Evolutionary conservation across 1,140 invertebrate genomes (phyloP).

Genomic region (Drosophila miranda): DNA sequence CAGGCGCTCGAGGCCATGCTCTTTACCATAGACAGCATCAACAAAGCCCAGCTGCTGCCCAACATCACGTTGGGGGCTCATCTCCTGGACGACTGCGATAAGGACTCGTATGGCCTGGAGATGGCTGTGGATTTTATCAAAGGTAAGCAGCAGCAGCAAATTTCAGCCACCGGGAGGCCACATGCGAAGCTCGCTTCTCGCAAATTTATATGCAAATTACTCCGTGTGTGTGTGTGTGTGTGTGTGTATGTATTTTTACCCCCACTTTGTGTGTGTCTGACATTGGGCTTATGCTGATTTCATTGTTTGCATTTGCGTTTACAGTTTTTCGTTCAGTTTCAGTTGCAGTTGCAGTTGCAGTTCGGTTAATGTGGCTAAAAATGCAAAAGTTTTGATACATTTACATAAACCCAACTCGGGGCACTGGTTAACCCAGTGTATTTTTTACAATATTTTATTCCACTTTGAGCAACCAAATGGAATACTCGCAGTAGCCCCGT

Average conservation of each 20-base stretch:
- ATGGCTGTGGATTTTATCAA: constrained; percentile 97
- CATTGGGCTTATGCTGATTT: constrained; percentile 21
- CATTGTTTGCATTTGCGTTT: constrained; percentile 8
- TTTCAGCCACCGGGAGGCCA: background rate
- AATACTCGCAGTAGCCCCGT: no score
- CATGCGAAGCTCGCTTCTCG: background rate
- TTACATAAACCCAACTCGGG: background rate
- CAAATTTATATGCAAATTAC: constrained; percentile 43
- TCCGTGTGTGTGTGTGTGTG: no score
- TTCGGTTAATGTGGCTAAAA: background rate
- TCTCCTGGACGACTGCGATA: constrained; percentile 95
- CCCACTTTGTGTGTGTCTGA: constrained; percentile 10
- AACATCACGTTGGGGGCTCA: constrained; percentile 91
- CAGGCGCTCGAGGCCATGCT: constrained; percentile 94
- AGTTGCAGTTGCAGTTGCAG: constrained; percentile 8
- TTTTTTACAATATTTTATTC: no score
- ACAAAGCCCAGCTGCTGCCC: constrained; percentile 85
- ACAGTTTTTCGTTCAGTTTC: constrained; percentile 8
- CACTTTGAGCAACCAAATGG: background rate
- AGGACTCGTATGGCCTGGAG: constrained; percentile 95
- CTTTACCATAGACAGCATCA: constrained; percentile 91
- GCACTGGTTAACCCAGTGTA: constrained; percentile 6
- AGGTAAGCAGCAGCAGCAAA: constrained; percentile 85
- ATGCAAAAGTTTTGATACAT: background rate
- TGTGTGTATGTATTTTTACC: no score